Base-by-base conservation (phyloP, 1,140 invertebrate genomes). In the Brachionus plicatilis region DNA sequence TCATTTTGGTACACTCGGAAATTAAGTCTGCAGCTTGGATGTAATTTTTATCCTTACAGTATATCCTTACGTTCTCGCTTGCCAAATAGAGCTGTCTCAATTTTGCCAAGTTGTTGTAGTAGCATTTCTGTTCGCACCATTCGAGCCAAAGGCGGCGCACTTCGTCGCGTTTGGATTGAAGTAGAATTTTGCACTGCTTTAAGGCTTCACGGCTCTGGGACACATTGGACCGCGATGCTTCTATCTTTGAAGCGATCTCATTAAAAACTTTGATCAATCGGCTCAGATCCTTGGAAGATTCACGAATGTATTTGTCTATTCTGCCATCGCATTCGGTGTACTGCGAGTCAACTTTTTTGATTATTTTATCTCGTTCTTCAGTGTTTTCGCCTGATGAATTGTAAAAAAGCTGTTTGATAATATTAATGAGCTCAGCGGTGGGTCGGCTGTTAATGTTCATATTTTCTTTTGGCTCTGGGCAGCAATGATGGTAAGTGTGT, bases 301-400 rank as follows among this genome's bases (percentile, higher is more conserved):
- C 50, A 3, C 78, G 78, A 12, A 80, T 80, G 78, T 80, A 80
- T 33, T 80, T 50, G 78, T 80, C 78, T 12, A 80, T 80, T 27
- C 78, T 33, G 14, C 24, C 78, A 41, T 80, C 78, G 12, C 78
- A 80, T 27, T 80, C 78, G 9, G 24, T 41, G 78, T 60, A 80
- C 27, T 80, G 50, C 9, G 50, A 20, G 41, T 80, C 78, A 8
- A 80, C 78, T 80, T 65, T 56, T 65, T 80, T 80, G 17, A 80
- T 80, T 56, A 80, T 80, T 65, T 65, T 56, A 29, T 80, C 78
- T 80, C 78, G n/a, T 65, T 80, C 78, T 50, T 80, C 78, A 65
- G 78, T 80, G 12, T 80, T 80, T 41, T 41, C 78, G 47, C 56
- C 47, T 6, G 29, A 41, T n/a, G 50, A 56, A 20, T 80, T 56